Evolutionary conservation across 2,888 invertebrate species (phyloP), one percentile per base, ranked within the genome.

Genomic region (Aporophyla lueneburgensis): DNA sequence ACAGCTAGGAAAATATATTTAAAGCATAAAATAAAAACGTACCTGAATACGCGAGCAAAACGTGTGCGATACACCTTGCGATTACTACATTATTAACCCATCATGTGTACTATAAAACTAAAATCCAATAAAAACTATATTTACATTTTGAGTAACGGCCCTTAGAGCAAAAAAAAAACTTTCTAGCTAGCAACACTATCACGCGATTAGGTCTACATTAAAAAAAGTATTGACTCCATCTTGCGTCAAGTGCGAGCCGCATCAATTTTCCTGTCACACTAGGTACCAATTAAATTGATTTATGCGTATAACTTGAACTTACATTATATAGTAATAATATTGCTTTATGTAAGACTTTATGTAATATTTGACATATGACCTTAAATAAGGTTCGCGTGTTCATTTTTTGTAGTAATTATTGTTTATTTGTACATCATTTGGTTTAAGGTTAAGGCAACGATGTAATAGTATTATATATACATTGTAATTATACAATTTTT

Each of bases 241-340:
- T 63, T 65, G 66, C 58, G 84, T 69, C 84, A 84, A 74, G 81
- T 72, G 80, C 54, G 68, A 86, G 24, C 24, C 53, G 74, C 74
- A 76, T 76, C 75, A 85, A 87, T 87, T 82, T 87, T 82, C 76
- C 46, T 87, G 87, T 88, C 87, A 88, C 67, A 58, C 10, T 14
- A 12, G 27, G 54, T 51, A 76, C 54, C 61, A 84, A 74, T 82
- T 62, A 86, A 46, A 69, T 79, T 88, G 86, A 88, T 86, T 88
- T 69, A 88, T 86, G 84, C 53, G 46, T 72, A 61, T 62, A 75
- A 49, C 46, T 66, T 83, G 73, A 85, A 71, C 72, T 78, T 65
- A 83, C 65, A 78, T 78, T 80, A 79, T 74, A 72, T 69, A 72
- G 59, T 68, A 79, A 76, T 82, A 74, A 76, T 82, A 74, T 78